Evolutionary conservation across 2,888 invertebrate species (phyloP), one percentile per base, ranked within the genome.

Genomic region (Coelinius sp.): DNA sequence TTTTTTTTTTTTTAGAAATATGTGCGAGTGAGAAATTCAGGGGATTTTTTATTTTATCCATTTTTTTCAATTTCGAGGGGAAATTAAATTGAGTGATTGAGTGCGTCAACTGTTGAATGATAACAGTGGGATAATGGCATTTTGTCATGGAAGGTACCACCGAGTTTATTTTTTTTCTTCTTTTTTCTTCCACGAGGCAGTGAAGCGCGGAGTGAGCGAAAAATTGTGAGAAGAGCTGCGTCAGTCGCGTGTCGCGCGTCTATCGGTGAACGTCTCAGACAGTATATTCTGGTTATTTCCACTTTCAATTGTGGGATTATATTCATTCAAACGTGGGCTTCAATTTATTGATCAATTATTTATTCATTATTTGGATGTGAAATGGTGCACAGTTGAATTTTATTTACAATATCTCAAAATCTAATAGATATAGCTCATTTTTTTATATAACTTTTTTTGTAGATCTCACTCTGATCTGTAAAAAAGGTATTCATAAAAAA

Each of bases 161-260:
- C 46, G 14, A 8, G n/a, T 46, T 46, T 31, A 31, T 59, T 65
- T 49, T 49, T 59, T 59, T 52, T 24, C 41, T 63, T 38, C 22
- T 10, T 10, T 31, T n/a, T n/a, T n/a, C n/a, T n/a, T n/a, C n/a
- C 12, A 49, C 10, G 46, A 59, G 49, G 17, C 38, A 68, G 41
- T 41, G 25, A 25, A 10, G 68, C 68, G 25, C 53, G 35, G 10
- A n/a, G n/a, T 8, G 27, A 24, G 44, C 44, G 25, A 62, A 27
- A 14, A 27, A 27, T 62, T 63, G n/a, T 41, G 63, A 63, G 68
- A 35, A 49, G 66, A 70, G 66, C 27, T 63, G n/a, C 70, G 71
- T 71, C 76, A 76, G 76, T 76, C 74, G 76, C 76, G 74, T 74
- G 74, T 71, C 73, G 76, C 74, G 71, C 73, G 73, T 73, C 76